Percentiles rank a stretch among this genome's conserved stretches.
Evolutionary conservation across 2,888 invertebrate genomes (phyloP).

Genomic region (Calephelis perditalis): DNA sequence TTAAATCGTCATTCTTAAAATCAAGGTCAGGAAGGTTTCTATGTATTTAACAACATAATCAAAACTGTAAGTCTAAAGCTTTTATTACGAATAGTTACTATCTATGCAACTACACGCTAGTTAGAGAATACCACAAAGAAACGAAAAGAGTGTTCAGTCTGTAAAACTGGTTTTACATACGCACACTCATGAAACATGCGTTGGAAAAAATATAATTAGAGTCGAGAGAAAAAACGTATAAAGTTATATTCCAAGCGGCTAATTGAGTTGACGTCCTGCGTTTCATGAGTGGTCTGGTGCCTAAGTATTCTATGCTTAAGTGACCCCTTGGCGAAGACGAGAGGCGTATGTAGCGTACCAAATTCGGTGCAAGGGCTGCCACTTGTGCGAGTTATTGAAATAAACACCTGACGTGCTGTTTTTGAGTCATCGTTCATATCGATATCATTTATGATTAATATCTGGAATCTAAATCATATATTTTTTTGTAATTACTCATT

Average conservation of each 20-base stretch:
- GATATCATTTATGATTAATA: too few species aligned
- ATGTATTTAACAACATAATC: too few species aligned
- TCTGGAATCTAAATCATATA: too few species aligned
- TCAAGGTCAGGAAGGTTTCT: too few species aligned
- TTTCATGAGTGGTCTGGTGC: constrained; percentile 17
- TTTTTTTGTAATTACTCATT: too few species aligned
- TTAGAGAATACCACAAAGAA: too few species aligned
- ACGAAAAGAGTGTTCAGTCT: not conserved
- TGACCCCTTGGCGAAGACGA: constrained; percentile 22
- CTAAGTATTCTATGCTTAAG: constrained; percentile 15
- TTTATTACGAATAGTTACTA: not conserved
- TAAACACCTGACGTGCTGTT: too few species aligned
- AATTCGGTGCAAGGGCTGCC: constrained; percentile 17
- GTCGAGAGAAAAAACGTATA: constrained; percentile 6
- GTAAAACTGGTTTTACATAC: constrained; percentile 1
- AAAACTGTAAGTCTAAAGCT: not conserved
- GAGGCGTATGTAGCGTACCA: constrained; percentile 13
- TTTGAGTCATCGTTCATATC: too few species aligned
- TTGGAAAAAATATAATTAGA: constrained; percentile 10
- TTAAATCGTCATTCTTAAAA: too few species aligned
- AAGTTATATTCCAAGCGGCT: constrained; percentile 12
- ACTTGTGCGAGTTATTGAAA: not conserved
- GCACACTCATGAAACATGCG: not conserved
- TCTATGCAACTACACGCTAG: too few species aligned
- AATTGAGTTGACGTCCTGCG: constrained; percentile 20